These are phyloP conservation scores for Campylomormyrus tamandua DNA, from an alignment of 2,113 vertebrate species.

Conservation along the genomic window DNA sequence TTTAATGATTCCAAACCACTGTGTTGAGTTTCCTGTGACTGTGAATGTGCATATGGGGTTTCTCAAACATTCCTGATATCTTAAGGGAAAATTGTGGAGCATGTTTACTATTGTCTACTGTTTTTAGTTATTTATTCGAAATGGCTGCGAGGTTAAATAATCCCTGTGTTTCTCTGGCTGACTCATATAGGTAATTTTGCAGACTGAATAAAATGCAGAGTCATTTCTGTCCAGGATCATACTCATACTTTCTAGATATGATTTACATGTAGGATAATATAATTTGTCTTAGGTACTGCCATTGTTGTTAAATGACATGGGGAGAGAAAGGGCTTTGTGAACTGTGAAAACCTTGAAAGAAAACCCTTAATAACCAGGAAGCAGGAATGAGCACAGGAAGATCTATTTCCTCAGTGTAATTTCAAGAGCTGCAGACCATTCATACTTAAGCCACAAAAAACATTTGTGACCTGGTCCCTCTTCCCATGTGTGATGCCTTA, in stretches of 20 bases:
- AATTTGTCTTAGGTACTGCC: neutral
- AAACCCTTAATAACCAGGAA: neutral
- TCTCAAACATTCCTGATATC: neutral
- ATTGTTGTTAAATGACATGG: neutral
- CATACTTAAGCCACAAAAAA: neutral
- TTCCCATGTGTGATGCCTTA: neutral
- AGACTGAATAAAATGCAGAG: neutral
- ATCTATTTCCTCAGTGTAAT: neutral
- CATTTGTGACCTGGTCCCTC: neutral
- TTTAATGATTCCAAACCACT: neutral
- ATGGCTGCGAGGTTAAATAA: neutral
- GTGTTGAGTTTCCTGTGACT: neutral
- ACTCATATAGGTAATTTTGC: neutral
- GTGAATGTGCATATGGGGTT: neutral
- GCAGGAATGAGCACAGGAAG: neutral
- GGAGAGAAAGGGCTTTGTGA: neutral
- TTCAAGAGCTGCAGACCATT: neutral
- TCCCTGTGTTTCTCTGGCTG: neutral
- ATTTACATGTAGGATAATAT: neutral
- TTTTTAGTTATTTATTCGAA: neutral
- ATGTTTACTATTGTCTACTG: neutral
- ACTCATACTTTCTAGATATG: neutral
- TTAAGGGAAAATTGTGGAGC: neutral
- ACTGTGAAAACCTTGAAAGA: neutral
- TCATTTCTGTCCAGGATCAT: neutral